Evolutionary conservation across 2,113 vertebrate species (phyloP).

Genomic region (Telmatochromis bifrenatus): DNA sequence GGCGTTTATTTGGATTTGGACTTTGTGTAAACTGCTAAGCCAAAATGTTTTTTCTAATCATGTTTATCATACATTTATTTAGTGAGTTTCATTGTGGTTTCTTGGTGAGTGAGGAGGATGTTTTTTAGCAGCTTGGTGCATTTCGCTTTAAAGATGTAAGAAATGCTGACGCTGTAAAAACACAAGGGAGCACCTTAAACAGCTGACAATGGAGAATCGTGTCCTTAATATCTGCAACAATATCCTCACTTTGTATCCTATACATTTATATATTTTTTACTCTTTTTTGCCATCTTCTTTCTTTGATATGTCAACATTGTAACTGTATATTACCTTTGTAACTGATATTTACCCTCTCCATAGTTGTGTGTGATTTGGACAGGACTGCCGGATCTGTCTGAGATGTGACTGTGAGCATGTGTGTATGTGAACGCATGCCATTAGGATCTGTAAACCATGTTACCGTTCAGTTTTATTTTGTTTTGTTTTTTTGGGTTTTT

Average conservation of each 20-base stretch:
- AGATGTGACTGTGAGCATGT: conserved; percentile 50
- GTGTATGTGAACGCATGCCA: conserved; percentile 53
- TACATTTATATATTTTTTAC: conserved; percentile 72
- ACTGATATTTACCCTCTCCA: conserved; percentile 58
- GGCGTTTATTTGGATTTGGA: conserved; percentile 9
- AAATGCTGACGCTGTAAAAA: conserved; percentile 35
- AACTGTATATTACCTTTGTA: conserved; percentile 63
- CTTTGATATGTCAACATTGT: conserved; percentile 62
- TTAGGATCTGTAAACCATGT: conserved; percentile 26
- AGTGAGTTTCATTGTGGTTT: conserved; percentile 19
- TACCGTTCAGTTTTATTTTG: conserved; percentile 21
- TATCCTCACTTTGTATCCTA: conserved; percentile 67
- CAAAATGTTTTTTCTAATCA: conserved; percentile 49
- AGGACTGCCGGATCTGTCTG: conserved; percentile 1
- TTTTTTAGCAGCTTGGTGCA: conserved; percentile 33
- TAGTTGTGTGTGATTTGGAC: conserved; percentile 40
- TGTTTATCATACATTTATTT: conserved; percentile 33
- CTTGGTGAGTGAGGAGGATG: conserved; percentile 12
- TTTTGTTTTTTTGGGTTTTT: neutral
- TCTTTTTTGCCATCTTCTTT: conserved; percentile 53
- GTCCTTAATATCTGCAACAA: conserved; percentile 54
- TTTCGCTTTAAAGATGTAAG: conserved; percentile 34
- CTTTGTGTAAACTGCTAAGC: conserved; percentile 38
- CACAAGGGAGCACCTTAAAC: conserved; percentile 56
- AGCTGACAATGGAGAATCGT: conserved; percentile 47